A percentile compares a stretch with the other conserved stretches of the same genome.
Evolutionary conservation across 1,140 invertebrate species (phyloP).

Genomic region (Mamestra configurata): DNA sequence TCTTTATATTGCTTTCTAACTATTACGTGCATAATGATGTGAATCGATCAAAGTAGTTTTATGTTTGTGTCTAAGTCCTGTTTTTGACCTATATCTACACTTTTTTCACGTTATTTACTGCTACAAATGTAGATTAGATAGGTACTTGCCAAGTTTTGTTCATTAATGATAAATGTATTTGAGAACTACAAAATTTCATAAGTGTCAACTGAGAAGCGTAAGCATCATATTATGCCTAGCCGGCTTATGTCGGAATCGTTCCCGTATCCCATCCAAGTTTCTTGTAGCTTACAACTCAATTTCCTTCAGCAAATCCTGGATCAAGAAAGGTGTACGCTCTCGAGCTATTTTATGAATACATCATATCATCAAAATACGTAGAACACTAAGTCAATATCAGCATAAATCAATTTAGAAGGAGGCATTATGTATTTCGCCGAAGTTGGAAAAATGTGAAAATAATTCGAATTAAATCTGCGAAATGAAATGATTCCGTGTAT

Average conservation of each 20-base stretch:
- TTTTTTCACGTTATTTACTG: too few relatives aligned
- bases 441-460: neutral
- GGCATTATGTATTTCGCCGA: neutral
- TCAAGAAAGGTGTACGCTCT: conserved; percentile 65
- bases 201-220: conserved; percentile 31
- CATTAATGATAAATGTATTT: too few relatives aligned
- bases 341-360: conserved; percentile 67
- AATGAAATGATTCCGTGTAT: neutral
- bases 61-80: neutral
- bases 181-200: neutral
- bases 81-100: neutral
- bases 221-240: conserved; percentile 55
- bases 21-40: conserved; percentile 27
- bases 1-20: conserved; percentile 24
- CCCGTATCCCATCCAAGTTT: conserved; percentile 61
- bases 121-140: too few relatives aligned
- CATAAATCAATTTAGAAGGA: neutral
- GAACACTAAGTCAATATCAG: neutral
- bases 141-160: too few relatives aligned
- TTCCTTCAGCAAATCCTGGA: conserved; percentile 68
- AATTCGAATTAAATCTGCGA: neutral
- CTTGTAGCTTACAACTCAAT: conserved; percentile 71
- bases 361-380: conserved; percentile 42
- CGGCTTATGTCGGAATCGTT: conserved; percentile 59
- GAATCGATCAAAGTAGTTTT: neutral